These are phyloP conservation scores for Euplexia lucipara DNA, from an alignment of 2,888 invertebrate species.

Conservation along the genomic window DNA sequence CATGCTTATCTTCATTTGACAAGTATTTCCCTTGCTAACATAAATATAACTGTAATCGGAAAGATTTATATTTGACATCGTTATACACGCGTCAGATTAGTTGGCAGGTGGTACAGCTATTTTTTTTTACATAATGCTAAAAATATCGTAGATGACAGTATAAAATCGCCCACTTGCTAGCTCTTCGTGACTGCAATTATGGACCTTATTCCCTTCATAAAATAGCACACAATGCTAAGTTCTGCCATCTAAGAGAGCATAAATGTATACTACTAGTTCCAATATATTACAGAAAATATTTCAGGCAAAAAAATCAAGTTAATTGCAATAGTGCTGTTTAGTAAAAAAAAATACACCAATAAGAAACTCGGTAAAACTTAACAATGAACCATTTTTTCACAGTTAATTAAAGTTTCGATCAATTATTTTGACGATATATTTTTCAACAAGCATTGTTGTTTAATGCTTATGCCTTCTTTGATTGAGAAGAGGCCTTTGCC, in stretches of 20 bases:
- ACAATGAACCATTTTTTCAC: slow-evolving; percentile 23
- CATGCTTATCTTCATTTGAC: slow-evolving; percentile 18
- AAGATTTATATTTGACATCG: slow-evolving; percentile 3
- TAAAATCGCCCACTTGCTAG: not conserved
- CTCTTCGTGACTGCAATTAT: no score
- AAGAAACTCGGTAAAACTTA: slow-evolving; percentile 17
- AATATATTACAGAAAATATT: not conserved
- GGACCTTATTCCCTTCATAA: no score
- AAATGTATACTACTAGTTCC: not conserved
- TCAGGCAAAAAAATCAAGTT: not conserved
- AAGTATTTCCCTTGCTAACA: slow-evolving; percentile 6
- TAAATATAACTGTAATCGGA: slow-evolving; percentile 12
- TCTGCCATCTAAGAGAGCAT: no score
- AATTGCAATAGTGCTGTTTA: not conserved
- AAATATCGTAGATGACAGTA: not conserved
- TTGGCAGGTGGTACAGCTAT: not conserved
- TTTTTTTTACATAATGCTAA: not conserved
- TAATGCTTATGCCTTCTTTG: no score
- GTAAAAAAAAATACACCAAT: slow-evolving; percentile 22
- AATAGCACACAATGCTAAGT: not conserved
- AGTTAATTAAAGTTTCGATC: slow-evolving; percentile 11
- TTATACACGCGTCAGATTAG: slow-evolving; percentile 7
- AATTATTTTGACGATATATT: no score
- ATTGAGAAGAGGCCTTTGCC: no score
- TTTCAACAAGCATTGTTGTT: no score